Evolutionary conservation across 2,113 vertebrate species (phyloP).

Genomic region (Hemichromis elongatus): DNA sequence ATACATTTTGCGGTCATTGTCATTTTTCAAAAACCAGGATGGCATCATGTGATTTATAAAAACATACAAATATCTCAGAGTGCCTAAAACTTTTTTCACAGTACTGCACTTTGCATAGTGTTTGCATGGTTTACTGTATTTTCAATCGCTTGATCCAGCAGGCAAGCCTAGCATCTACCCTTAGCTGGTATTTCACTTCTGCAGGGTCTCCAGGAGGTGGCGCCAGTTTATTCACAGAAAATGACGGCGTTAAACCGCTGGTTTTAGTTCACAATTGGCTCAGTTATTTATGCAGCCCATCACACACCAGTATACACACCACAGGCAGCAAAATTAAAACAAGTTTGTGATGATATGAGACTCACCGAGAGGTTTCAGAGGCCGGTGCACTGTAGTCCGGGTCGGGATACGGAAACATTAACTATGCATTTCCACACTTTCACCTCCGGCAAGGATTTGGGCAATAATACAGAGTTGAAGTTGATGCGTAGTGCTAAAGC

Average conservation of each 20-base stretch:
- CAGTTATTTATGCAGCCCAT: not conserved
- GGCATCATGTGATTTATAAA: not conserved
- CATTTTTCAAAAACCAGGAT: not conserved
- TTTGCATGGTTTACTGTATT: not conserved
- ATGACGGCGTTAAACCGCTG: not conserved
- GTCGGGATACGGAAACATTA: conserved; percentile 39
- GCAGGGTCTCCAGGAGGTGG: conserved; percentile 25
- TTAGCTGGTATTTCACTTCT: conserved; percentile 5
- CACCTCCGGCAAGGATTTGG: conserved; percentile 50
- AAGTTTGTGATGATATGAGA: not conserved
- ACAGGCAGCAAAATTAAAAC: not conserved
- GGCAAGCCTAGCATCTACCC: not conserved
- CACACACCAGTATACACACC: not conserved
- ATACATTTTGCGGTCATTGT: not conserved
- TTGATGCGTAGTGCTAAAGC: not conserved
- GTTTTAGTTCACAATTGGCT: not conserved
- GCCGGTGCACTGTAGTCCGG: conserved; percentile 13
- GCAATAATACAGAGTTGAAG: conserved; percentile 68
- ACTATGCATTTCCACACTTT: conserved; percentile 71
- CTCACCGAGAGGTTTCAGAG: not conserved
- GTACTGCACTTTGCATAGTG: not conserved
- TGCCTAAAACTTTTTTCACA: not conserved
- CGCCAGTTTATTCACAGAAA: not conserved
- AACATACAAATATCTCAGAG: not conserved
- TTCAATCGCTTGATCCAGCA: not conserved